phyloP scores from a whole-genome alignment of 2,113 vertebrate species.

The Plecotus auritus region DNA sequence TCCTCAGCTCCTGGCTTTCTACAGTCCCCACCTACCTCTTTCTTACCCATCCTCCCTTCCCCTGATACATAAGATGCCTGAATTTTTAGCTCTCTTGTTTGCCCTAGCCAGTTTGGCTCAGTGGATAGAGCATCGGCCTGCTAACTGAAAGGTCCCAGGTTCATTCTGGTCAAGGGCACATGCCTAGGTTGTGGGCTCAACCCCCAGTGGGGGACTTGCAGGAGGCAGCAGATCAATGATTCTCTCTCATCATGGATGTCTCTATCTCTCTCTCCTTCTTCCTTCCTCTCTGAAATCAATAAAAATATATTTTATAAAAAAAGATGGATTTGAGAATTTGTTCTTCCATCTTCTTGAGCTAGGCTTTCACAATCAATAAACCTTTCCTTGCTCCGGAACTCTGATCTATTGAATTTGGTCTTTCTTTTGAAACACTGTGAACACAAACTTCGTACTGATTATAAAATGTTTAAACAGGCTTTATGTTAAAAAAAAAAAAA shows the following conservation, averaged over 20 bases:
- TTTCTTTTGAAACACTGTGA: neutral
- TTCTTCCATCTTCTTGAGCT: neutral
- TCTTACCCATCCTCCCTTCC: neutral
- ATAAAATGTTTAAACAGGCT: neutral
- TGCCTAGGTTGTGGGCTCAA: no score
- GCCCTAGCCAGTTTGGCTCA: no score
- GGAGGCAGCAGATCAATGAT: no score
- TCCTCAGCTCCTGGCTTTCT: neutral
- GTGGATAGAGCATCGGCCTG: no score
- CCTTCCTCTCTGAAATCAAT: no score
- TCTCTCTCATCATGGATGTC: no score
- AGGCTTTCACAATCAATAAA: neutral
- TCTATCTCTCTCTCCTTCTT: no score
- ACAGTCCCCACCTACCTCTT: neutral
- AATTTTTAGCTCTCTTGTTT: neutral
- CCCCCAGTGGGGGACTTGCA: no score
- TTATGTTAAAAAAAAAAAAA: neutral
- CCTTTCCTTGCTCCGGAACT: neutral
- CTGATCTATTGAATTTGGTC: neutral
- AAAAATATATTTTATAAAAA: no score
- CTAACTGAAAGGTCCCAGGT: no score
- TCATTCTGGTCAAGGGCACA: no score
- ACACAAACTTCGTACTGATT: neutral
- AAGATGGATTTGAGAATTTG: neutral
- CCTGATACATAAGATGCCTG: neutral